phyloP scores from a whole-genome alignment of 2,797 vertebrate genomes.

The Enoplosus armatus region DNA sequence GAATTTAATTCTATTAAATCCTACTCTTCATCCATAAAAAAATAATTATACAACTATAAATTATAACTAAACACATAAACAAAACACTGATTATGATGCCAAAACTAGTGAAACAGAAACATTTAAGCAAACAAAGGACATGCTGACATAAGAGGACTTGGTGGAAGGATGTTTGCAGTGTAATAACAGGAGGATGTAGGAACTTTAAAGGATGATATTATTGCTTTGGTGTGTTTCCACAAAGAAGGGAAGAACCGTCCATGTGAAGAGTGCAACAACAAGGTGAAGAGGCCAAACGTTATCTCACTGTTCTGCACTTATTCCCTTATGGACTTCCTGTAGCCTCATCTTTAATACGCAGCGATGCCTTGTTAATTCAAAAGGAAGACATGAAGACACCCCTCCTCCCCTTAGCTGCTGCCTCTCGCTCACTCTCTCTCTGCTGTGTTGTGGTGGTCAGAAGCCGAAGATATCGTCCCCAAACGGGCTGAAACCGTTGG shows the following conservation, averaged over 20 bases:
- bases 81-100: slow-evolving; percentile 59
- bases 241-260: slow-evolving; percentile 22
- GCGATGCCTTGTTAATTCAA: slow-evolving; percentile 16
- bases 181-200: slow-evolving; percentile 21
- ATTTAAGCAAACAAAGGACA: slow-evolving; percentile 27
- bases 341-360: slow-evolving; percentile 26
- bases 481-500: slow-evolving; percentile 25
- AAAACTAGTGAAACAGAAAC: slow-evolving; percentile 27
- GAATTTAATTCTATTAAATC: slow-evolving; percentile 28
- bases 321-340: slow-evolving; percentile 48
- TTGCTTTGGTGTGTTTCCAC: slow-evolving; percentile 75
- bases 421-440: slow-evolving; percentile 10
- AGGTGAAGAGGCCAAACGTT: slow-evolving; percentile 36
- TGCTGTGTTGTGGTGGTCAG: slow-evolving; percentile 77
- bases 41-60: slow-evolving; percentile 64
- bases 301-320: slow-evolving; percentile 25
- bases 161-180: slow-evolving; percentile 9
- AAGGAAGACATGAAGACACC: slow-evolving; percentile 7
- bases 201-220: slow-evolving; percentile 58
- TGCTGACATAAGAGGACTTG: slow-evolving; percentile 5
- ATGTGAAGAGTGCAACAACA: slow-evolving; percentile 43
- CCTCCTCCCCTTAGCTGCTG: neutral
- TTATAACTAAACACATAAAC: slow-evolving; percentile 56
- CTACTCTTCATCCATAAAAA: slow-evolving; percentile 44
- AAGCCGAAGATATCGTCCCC: slow-evolving; percentile 84